Base-by-base conservation (phyloP, 2,888 invertebrate species). In the Molorchus minor region DNA sequence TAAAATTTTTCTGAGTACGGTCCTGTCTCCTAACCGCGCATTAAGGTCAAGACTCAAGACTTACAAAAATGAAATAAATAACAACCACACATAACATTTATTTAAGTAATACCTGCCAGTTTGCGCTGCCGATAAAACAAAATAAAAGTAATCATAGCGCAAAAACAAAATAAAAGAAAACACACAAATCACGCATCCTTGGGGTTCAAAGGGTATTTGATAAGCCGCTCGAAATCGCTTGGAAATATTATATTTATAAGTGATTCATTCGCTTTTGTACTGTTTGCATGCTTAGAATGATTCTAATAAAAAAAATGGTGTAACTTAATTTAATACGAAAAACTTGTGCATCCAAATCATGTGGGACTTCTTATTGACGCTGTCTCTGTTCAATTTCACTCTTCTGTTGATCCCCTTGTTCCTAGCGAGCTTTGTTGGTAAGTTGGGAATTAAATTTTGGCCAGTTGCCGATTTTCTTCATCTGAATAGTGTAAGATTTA, bases 351-450 rank as follows among this genome's bases (percentile, higher is more conserved):
- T 5, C 25, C 13, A 45, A 70, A 67, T 8, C 64, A 75, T 75
- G 75, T 59, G 71, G 47, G 71, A 73, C 41, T 74, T 73, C 68
- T 59, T 74, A 3, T 55, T 71, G 29, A 75, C 74, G 41, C 65
- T 74, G 16, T 56, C 66, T 10, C 52, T 76, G 52, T 77, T 78
- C 61, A 67, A 65, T 52, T 51, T 71, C 19, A 71, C 71, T 2
- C 19, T 75, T 25, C 58, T 67, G 16, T 52, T 71, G 25, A 49
- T 75, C 36, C 78, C 78, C 7, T 38, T 72, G 17, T 54, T 77
- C 3, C 54, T 67, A 38, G 30, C 73, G 17, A 72, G 67, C 59
- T 77, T 73, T 58, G 45, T 75, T 33, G 71, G 78, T 79, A 67
- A 72, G 77, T 73, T 33, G 16, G 20, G 41, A 35, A 21, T n/a